Evolutionary conservation across 2,113 vertebrate genomes (phyloP), one percentile per base, ranked within the genome.

Genomic region (Dendrocopos noguchii): DNA sequence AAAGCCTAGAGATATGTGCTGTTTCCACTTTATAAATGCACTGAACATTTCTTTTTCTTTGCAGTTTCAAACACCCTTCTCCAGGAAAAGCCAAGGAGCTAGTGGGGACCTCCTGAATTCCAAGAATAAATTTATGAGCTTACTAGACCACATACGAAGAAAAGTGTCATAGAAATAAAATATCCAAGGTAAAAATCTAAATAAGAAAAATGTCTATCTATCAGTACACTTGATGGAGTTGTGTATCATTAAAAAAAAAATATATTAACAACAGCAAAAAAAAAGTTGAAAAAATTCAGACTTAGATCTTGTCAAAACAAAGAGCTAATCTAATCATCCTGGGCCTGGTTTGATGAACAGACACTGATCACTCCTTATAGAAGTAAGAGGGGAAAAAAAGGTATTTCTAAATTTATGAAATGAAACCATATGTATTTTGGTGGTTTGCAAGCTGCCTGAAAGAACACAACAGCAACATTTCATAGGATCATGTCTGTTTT

Each of bases 331-430:
- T 72, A 70, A 76, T 46, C 29, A 89, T 9, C 25, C 24, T 59
- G 24, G 34, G 46, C 63, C 39, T 63, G 19, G 20, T 78, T 80
- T 84, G 70, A 86, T 27, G 85, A 71, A 33, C 6, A 66, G 19
- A 3, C 24, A 56, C 31, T 68, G 31, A 60, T 88, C 77, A 25
- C 5, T 36, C 14, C 11, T 85, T 73, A 27, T 63, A 19, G 36
- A 93, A 91, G 60, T 15, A 70, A 29, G 12, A 79, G 10, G 9
- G 9, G 10, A 46, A 83, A 88, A 63, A 34, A 2, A 14, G 28
- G 42, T 70, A 70, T 56, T 93, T 88, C 22, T 82, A 55, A 80
- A 84, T 74, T 56, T 67, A 55, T 83, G 2, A 33, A 63, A 83
- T 36, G 21, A 74, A 93, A 67, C 13, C 21, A 71, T 56, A 39